Conservation (phyloP, 2,888 invertebrate species). For the Tipula helvola region DNA sequence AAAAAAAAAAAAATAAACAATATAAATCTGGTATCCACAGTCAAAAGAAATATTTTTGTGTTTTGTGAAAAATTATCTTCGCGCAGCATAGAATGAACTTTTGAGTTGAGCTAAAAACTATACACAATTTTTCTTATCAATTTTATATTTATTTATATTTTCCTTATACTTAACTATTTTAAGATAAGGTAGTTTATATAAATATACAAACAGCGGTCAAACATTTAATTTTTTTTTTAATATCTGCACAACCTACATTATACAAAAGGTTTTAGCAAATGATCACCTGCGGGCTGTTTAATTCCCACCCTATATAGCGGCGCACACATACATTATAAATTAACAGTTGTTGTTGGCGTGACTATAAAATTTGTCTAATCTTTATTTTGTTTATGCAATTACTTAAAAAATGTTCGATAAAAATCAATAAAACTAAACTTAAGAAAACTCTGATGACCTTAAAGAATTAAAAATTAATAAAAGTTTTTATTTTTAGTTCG, state of each 20-base stretch:
- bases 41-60: background rate
- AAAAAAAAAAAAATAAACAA: background rate
- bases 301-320: background rate
- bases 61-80: background rate
- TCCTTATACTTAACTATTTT: background rate
- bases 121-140: background rate
- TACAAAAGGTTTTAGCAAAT: background rate
- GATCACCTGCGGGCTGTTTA: background rate
- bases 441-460: background rate
- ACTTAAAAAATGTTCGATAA: background rate
- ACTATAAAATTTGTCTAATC: background rate
- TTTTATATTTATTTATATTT: background rate
- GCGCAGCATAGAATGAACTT: background rate
- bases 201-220: background rate
- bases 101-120: background rate
- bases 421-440: background rate
- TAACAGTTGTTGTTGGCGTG: background rate
- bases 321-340: background rate
- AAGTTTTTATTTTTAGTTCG: background rate
- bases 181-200: background rate
- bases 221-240: background rate
- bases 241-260: background rate
- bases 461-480: constrained; percentile 4
- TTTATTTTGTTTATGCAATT: background rate
- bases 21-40: background rate